Percentiles rank a stretch among this genome's conserved stretches.
Conservation (phyloP, 2,113 vertebrate genomes). For the Phycodurus eques region DNA sequence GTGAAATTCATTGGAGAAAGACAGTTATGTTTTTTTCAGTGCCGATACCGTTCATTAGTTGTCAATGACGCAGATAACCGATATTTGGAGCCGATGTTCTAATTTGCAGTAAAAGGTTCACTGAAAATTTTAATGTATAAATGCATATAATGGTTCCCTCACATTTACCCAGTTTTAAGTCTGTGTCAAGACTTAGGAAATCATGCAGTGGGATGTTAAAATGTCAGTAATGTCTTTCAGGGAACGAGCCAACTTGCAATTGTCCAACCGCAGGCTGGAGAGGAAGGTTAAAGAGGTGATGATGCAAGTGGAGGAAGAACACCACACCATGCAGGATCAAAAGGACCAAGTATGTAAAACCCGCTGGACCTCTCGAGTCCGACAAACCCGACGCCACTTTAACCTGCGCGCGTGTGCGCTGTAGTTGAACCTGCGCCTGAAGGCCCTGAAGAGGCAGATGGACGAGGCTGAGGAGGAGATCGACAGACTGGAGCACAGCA, state of each 20-base stretch:
- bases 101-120: no score
- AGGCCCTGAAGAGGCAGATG: conserved; percentile 94
- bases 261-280: conserved; percentile 89
- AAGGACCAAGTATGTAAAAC: conserved; percentile 82
- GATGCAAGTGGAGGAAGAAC: conserved; percentile 95
- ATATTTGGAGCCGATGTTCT: no score
- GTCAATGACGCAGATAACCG: no score
- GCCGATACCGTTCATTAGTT: no score
- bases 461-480: conserved; percentile 96
- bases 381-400: neutral
- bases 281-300: conserved; percentile 93
- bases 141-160: no score
- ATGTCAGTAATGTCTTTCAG: conserved; percentile 53
- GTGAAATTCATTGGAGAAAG: no score
- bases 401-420: neutral
- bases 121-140: no score
- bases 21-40: no score
- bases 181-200: no score
- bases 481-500: conserved; percentile 86
- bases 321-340: conserved; percentile 87
- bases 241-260: conserved; percentile 86
- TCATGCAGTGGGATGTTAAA: neutral
- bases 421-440: conserved; percentile 91
- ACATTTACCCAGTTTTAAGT: no score
- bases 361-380: neutral